These are phyloP conservation scores for Okapia johnstoni DNA, from an alignment of 2,113 vertebrate genomes.

Conservation along the genomic window DNA sequence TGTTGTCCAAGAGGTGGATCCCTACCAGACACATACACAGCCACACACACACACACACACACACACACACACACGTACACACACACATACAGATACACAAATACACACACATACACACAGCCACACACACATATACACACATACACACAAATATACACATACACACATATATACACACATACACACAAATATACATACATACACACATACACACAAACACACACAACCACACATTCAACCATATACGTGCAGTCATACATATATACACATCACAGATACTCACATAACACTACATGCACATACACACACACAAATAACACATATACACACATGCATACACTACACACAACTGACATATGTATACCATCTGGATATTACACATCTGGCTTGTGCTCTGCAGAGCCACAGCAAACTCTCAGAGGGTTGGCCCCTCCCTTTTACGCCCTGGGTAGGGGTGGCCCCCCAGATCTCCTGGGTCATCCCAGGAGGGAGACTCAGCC, in stretches of 20 bases:
- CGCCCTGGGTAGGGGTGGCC: background rate
- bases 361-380: too few species aligned
- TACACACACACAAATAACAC: too few species aligned
- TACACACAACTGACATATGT: background rate
- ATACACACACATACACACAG: too few species aligned
- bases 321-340: background rate
- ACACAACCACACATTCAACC: too few species aligned
- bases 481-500: background rate
- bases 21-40: too few species aligned
- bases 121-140: rapidly evolving
- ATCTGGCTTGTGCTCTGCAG: background rate
- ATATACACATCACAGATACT: background rate
- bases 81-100: too few species aligned
- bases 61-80: too few species aligned
- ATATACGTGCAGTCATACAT: background rate
- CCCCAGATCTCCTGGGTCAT: background rate
- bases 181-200: too few species aligned
- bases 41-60: background rate
- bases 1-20: background rate
- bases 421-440: background rate
- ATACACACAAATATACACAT: too few species aligned
- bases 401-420: background rate
- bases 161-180: background rate
- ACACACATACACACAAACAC: too few species aligned
- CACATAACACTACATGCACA: too few species aligned